Evolutionary conservation across 2,113 vertebrate genomes (phyloP).

Genomic region (Phrynosoma platyrhinos): DNA sequence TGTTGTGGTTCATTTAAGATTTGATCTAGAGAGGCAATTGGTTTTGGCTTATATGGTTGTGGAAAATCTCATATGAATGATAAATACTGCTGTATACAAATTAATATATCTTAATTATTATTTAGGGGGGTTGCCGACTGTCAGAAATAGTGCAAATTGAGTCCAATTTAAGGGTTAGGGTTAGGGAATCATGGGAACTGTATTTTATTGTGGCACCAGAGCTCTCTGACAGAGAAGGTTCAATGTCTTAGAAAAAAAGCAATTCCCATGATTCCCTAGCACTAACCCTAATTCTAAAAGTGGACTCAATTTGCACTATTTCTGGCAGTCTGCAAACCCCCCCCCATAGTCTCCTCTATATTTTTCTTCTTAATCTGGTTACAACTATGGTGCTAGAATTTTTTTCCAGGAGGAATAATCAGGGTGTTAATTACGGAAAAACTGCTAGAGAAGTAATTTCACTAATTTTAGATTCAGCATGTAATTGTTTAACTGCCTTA

Average conservation of each 20-base stretch:
- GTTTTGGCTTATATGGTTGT: background rate
- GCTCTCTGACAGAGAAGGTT: no score
- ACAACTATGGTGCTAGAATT: background rate
- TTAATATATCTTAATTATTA: background rate
- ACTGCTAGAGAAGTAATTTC: constrained; percentile 27
- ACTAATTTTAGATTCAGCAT: constrained; percentile 7
- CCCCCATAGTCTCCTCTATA: background rate
- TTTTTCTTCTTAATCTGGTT: background rate
- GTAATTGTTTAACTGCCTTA: background rate
- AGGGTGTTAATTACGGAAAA: constrained; percentile 21
- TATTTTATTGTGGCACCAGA: no score
- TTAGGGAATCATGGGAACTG: no score
- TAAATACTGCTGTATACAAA: background rate
- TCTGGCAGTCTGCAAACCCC: no score
- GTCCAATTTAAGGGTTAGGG: no score
- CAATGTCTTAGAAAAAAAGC: no score
- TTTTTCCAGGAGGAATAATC: background rate
- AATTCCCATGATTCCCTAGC: no score
- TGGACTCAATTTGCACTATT: no score
- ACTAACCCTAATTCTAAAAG: no score
- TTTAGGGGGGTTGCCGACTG: no score
- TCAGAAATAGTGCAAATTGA: no score
- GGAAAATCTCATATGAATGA: background rate
- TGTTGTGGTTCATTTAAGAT: background rate
- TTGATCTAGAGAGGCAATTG: background rate